Evolutionary conservation across 2,113 vertebrate genomes (phyloP), one percentile per base, ranked within the genome.

Genomic region (Forbesichthys papilliferus): DNA sequence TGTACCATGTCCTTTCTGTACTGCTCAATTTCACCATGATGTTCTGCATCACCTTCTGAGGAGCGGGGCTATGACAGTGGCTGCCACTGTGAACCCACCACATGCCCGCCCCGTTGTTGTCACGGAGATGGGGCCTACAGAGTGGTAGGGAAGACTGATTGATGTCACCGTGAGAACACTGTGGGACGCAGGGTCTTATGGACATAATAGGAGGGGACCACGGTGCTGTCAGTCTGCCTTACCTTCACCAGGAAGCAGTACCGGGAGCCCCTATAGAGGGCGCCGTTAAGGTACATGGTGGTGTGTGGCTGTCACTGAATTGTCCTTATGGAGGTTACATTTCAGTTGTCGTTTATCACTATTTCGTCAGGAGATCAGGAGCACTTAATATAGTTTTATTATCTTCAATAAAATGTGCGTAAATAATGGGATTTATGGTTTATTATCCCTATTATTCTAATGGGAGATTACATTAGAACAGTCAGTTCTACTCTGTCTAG

Each of bases 11-110:
- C 20, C 20, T 12, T 11, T 27, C 11, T 6, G 9, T 49, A 5
- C 20, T 1, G 48, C 47, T 27, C 46, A 12, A 14, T 61, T 5
- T 48, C 34, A 68, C 53, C 0, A 90, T 89, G 88, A 93, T 93
- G 90, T 92, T 93, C 88, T 93, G 91, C 77, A 92, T 91, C 79
- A 91, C 92, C 55, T 93, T 93, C 90, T 10, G 92, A 93, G 58
- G 92, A 92, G 20, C 67, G 86, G 5, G 13, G 55, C 1, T 80
- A 80, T 12, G 89, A 88, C 12, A 68, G 66, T 54, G 58, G 93
- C 60, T 95, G 93, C 77, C 87, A 14, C 72, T 90, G 90, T 0
- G 83, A 90, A 56, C 85, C 84, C 0, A 56, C 82, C 2, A 53
- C 84, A 36, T 88, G 76, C 18, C 79, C 92, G 0, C 89, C 86